These are phyloP conservation scores for Thaumetopoea pityocampa DNA, from an alignment of 1,140 invertebrate species.

Conservation along the genomic window DNA sequence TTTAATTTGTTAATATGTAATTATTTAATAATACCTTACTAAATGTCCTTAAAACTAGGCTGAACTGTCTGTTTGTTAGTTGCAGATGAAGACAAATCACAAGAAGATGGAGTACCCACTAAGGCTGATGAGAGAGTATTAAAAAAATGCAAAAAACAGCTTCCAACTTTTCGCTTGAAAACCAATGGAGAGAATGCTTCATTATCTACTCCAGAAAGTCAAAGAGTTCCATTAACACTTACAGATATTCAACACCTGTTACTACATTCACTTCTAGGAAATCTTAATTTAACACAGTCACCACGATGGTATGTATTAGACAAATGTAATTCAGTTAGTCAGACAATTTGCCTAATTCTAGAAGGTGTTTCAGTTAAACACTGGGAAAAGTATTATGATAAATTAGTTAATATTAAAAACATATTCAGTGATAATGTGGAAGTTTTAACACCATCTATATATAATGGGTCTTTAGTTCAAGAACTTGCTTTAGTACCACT, in stretches of 20 bases:
- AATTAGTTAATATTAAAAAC: slow-evolving; percentile 77
- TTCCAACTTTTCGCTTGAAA: slow-evolving; percentile 78
- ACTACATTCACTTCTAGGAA: slow-evolving; percentile 84
- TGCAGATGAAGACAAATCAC: not conserved
- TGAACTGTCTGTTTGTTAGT: no score
- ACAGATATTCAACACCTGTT: slow-evolving; percentile 90
- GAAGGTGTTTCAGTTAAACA: slow-evolving; percentile 87
- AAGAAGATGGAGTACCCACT: not conserved
- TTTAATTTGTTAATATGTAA: no score
- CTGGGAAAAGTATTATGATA: slow-evolving; percentile 80
- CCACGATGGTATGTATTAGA: slow-evolving; percentile 89
- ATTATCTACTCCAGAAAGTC: slow-evolving; percentile 67
- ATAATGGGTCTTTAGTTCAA: slow-evolving; percentile 83
- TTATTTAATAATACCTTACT: not conserved
- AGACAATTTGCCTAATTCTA: slow-evolving; percentile 84
- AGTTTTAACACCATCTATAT: slow-evolving; percentile 83
- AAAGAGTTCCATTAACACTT: slow-evolving; percentile 85
- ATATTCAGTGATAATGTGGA: slow-evolving; percentile 82
- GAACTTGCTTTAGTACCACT: slow-evolving; percentile 87
- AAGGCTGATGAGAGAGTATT: not conserved
- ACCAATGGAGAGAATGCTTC: slow-evolving; percentile 78
- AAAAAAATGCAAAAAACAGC: slow-evolving; percentile 74
- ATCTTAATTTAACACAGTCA: slow-evolving; percentile 81
- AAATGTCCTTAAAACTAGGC: no score
- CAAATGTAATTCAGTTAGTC: slow-evolving; percentile 81